A percentile compares a stretch with the other conserved stretches of the same genome.
These are phyloP conservation scores for Oreocharis arfaki DNA, from an alignment of 2,113 vertebrate genomes.

Conservation along the genomic window DNA sequence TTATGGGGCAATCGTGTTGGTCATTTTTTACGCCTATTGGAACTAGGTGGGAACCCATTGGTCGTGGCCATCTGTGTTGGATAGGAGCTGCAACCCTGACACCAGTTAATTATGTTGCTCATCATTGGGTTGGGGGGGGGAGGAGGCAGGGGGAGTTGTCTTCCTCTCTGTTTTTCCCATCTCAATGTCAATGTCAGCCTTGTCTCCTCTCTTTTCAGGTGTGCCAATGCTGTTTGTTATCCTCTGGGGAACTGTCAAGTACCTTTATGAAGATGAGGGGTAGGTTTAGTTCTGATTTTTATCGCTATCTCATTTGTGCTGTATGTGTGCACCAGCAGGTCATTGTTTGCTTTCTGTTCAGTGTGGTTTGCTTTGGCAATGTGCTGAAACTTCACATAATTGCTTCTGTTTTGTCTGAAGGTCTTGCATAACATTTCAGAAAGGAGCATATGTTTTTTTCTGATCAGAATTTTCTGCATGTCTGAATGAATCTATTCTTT, in stretches of 20 bases:
- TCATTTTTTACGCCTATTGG: background rate
- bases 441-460: conserved; percentile 14
- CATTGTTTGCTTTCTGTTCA: conserved; percentile 21
- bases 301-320: conserved; percentile 1
- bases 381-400: conserved; percentile 43
- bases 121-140: background rate
- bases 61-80: background rate
- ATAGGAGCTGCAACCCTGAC: background rate
- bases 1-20: background rate
- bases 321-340: background rate
- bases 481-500: conserved; percentile 46
- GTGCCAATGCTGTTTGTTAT: conserved; percentile 84
- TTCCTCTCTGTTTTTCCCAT: background rate
- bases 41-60: background rate
- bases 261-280: conserved; percentile 86
- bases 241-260: conserved; percentile 85
- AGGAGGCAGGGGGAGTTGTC: background rate
- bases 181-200: conserved; percentile 43
- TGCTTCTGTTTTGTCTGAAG: conserved; percentile 54
- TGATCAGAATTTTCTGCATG: conserved; percentile 53
- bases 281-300: conserved; percentile 67
- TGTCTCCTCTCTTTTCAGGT: conserved; percentile 69
- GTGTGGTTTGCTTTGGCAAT: conserved; percentile 37
- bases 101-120: background rate
- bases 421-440: conserved; percentile 55